Evolutionary conservation across 2,797 vertebrate species (phyloP).

Genomic region (Hyperoplus lanceolatus): DNA sequence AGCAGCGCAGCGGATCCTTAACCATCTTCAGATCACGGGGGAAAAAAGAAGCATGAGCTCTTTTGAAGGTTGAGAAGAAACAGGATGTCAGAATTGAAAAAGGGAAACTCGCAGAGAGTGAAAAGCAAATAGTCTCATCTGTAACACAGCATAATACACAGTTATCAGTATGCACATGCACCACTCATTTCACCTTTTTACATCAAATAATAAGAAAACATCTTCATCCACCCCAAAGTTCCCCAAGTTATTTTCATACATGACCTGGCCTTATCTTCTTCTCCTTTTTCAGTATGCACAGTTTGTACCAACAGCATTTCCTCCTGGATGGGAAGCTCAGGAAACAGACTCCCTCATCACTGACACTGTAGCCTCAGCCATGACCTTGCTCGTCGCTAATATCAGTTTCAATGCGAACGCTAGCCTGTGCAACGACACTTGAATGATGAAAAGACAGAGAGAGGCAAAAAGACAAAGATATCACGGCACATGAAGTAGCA

Average conservation of each 20-base stretch:
- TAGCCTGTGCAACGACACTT: conserved; percentile 38
- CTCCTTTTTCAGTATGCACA: conserved; percentile 13
- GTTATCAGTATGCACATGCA: conserved; percentile 11
- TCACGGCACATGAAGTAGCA: conserved; percentile 42
- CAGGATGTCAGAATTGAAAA: conserved; percentile 36
- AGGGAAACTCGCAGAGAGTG: conserved; percentile 18
- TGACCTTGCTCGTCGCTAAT: conserved; percentile 52
- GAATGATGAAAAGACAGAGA: conserved; percentile 38
- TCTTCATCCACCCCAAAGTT: conserved; percentile 1
- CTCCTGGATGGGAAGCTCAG: conserved; percentile 19
- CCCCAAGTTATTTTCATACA: conserved; percentile 14
- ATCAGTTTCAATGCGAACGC: conserved; percentile 62
- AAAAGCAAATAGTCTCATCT: conserved; percentile 31
- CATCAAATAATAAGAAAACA: conserved; percentile 2
- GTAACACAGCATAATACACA: conserved; percentile 11
- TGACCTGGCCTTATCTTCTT: conserved; percentile 1
- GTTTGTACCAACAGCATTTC: conserved; percentile 31
- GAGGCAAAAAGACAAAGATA: conserved; percentile 37
- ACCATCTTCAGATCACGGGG: conserved; percentile 28
- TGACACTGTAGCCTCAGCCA: conserved; percentile 35
- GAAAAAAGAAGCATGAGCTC: conserved; percentile 14
- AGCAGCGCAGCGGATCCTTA: conserved; percentile 40
- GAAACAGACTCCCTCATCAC: conserved; percentile 24
- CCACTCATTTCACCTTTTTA: conserved; percentile 15
- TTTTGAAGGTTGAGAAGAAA: conserved; percentile 54